These are phyloP conservation scores for Ooceraea biroi DNA, from an alignment of 1,140 invertebrate genomes.

Conservation along the genomic window DNA sequence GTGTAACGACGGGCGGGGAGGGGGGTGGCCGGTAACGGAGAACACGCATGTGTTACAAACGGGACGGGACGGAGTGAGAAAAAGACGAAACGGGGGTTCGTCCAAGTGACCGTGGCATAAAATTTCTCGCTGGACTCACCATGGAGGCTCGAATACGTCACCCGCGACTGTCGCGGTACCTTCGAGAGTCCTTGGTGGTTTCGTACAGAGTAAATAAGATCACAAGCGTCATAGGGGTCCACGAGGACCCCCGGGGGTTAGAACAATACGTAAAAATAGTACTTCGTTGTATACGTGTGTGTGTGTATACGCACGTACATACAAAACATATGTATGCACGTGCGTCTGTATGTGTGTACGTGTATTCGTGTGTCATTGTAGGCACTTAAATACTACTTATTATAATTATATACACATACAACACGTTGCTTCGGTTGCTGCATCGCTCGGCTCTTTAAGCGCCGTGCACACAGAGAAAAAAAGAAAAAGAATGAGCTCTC, in stretches of 20 bases:
- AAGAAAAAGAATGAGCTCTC: constrained; percentile 58
- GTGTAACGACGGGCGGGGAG: constrained; percentile 44
- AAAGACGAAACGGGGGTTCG: not conserved
- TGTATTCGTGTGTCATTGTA: constrained; percentile 40
- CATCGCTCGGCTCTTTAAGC: constrained; percentile 44
- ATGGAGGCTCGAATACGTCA: constrained; percentile 77
- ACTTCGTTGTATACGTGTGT: constrained; percentile 69
- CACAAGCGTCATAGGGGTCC: constrained; percentile 84
- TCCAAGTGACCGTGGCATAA: constrained; percentile 80
- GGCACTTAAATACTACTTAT: constrained; percentile 64
- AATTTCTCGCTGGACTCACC: constrained; percentile 80
- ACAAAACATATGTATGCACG: not conserved
- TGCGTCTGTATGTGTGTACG: constrained; percentile 22
- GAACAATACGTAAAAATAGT: constrained; percentile 79
- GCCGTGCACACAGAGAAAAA: constrained; percentile 55
- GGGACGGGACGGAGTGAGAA: constrained; percentile 7
- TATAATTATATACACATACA: constrained; percentile 69
- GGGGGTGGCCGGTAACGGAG: constrained; percentile 51
- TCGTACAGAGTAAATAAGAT: constrained; percentile 84
- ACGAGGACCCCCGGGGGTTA: constrained; percentile 78
- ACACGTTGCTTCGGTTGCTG: constrained; percentile 57
- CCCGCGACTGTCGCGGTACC: not conserved
- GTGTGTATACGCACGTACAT: not conserved
- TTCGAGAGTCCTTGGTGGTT: constrained; percentile 80
- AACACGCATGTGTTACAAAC: constrained; percentile 52